These are phyloP conservation scores for Sinella curviseta DNA, from an alignment of 1,140 invertebrate species.

Conservation along the genomic window DNA sequence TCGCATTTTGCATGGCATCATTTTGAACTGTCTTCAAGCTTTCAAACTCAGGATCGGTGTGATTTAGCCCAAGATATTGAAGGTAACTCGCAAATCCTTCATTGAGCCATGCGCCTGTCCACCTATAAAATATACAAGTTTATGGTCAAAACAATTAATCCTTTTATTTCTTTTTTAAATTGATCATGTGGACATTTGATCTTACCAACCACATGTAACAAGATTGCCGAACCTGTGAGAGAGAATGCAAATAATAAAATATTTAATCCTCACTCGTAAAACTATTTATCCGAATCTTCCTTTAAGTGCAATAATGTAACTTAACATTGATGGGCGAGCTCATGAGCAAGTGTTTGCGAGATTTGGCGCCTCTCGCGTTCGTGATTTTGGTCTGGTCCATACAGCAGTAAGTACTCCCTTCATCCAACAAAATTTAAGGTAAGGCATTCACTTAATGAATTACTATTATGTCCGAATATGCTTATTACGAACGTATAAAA, in stretches of 20 bases:
- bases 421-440: not conserved
- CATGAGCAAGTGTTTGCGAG: constrained; percentile 27
- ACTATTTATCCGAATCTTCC: not conserved
- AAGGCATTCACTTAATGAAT: not conserved
- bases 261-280: not conserved
- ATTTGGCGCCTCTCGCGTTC: constrained; percentile 13
- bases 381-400: constrained; percentile 6
- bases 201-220: constrained; percentile 27
- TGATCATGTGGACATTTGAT: too few species aligned
- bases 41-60: constrained; percentile 30
- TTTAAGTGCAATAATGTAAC: not conserved
- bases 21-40: not conserved
- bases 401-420: not conserved
- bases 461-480: not conserved
- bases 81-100: constrained; percentile 53
- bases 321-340: constrained; percentile 36
- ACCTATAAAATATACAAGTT: too few species aligned
- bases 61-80: constrained; percentile 48
- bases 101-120: constrained; percentile 36
- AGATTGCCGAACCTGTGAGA: constrained; percentile 24
- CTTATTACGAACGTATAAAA: not conserved
- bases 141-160: not conserved
- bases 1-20: constrained; percentile 29
- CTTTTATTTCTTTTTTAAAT: too few species aligned
- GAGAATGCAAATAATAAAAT: not conserved